phyloP scores from a whole-genome alignment of 2,797 vertebrate species.

The Coregonus suidteri region DNA sequence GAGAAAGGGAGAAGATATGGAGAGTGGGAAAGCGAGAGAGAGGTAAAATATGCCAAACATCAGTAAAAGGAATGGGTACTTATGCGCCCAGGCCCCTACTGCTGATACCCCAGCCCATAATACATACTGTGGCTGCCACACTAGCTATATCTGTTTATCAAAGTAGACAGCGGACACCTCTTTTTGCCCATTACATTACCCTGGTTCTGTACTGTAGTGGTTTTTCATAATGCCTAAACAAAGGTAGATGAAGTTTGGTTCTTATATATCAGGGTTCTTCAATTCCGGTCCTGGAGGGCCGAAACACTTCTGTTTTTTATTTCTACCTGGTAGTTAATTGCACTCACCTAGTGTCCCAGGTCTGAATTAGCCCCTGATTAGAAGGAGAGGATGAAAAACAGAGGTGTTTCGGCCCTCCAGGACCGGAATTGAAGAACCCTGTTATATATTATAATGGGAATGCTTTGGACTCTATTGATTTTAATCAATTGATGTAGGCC shows the following conservation, averaged over 20 bases:
- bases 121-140: not conserved
- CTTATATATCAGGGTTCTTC: no score
- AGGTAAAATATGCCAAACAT: slow-evolving; percentile 17
- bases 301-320: no score
- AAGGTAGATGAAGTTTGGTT: not conserved
- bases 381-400: no score
- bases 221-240: not conserved
- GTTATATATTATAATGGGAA: not conserved
- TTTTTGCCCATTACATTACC: not conserved
- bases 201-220: not conserved
- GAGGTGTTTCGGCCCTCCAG: no score
- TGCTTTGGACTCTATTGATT: not conserved
- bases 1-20: slow-evolving; percentile 35
- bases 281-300: no score
- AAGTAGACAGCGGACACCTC: not conserved
- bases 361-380: no score
- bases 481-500: not conserved
- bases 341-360: no score
- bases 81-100: not conserved
- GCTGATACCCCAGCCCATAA: not conserved
- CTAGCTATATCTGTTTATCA: slow-evolving; percentile 1
- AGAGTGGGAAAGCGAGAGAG: slow-evolving; percentile 23
- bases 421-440: no score
- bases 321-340: no score
- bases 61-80: not conserved